Evolutionary conservation across 1,140 invertebrate species (phyloP).

Genomic region (Ridgeia piscesae): DNA sequence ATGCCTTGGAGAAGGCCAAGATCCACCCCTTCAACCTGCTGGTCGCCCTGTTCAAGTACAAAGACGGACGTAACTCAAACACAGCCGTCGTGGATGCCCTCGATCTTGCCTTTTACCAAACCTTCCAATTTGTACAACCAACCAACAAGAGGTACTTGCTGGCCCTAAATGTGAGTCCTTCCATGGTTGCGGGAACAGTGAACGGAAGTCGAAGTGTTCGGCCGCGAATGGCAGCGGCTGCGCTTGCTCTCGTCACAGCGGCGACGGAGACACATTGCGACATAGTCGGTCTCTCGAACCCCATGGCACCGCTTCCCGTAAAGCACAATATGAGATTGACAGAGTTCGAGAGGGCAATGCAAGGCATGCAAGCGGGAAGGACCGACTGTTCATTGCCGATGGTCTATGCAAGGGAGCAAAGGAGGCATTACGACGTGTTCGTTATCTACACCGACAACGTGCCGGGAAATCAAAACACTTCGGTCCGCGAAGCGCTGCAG

Average conservation of each 20-base stretch:
- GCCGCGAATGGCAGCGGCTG: slow-evolving; percentile 59
- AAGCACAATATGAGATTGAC: slow-evolving; percentile 29
- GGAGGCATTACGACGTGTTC: slow-evolving; percentile 53
- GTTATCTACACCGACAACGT: slow-evolving; percentile 50
- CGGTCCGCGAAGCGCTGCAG: slow-evolving; percentile 42
- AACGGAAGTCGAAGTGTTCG: slow-evolving; percentile 59
- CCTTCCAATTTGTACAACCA: slow-evolving; percentile 48
- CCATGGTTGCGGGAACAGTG: slow-evolving; percentile 53
- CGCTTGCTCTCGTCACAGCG: slow-evolving; percentile 49
- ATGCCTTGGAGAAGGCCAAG: slow-evolving; percentile 33
- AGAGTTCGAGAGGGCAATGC: background rate
- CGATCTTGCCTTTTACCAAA: slow-evolving; percentile 47
- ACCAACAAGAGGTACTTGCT: slow-evolving; percentile 64
- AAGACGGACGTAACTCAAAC: slow-evolving; percentile 57
- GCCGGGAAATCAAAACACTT: slow-evolving; percentile 38
- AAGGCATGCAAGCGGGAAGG: background rate
- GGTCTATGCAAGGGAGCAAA: slow-evolving; percentile 63
- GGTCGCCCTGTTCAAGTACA: slow-evolving; percentile 63
- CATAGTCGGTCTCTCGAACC: slow-evolving; percentile 41
- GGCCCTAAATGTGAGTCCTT: slow-evolving; percentile 64
- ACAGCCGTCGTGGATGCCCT: slow-evolving; percentile 43
- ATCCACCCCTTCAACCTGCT: slow-evolving; percentile 67
- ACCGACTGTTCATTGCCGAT: slow-evolving; percentile 62
- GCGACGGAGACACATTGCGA: slow-evolving; percentile 39
- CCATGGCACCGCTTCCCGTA: background rate